These are phyloP conservation scores for Galbula dea DNA, from an alignment of 2,113 vertebrate species.

Conservation along the genomic window DNA sequence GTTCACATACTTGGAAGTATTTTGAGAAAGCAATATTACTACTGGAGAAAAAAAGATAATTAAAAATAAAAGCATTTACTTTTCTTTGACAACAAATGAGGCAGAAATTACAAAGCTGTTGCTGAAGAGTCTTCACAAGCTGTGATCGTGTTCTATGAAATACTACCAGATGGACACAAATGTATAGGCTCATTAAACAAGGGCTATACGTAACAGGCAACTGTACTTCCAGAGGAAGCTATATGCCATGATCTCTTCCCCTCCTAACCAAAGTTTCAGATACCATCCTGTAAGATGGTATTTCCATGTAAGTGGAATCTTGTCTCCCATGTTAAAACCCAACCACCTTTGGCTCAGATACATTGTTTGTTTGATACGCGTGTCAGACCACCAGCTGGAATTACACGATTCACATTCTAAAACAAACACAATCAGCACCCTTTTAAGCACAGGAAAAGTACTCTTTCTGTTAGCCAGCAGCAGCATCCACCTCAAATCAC, in stretches of 20 bases:
- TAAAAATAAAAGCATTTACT: not conserved
- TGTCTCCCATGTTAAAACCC: not conserved
- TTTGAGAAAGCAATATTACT: not conserved
- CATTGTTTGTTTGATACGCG: not conserved
- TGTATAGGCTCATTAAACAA: not conserved
- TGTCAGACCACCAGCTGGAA: not conserved
- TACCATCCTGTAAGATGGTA: not conserved
- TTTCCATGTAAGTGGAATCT: not conserved
- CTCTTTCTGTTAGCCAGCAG: not conserved
- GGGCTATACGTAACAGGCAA: not conserved
- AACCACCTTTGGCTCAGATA: not conserved
- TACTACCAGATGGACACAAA: not conserved
- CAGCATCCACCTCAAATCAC: not conserved
- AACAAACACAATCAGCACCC: not conserved
- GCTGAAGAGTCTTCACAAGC: not conserved
- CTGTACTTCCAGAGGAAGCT: not conserved
- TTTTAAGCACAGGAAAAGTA: not conserved
- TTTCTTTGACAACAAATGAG: not conserved
- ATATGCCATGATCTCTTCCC: not conserved
- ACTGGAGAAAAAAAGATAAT: not conserved
- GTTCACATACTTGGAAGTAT: not conserved
- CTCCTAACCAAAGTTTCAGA: not conserved
- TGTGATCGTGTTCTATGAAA: not conserved
- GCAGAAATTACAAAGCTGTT: not conserved
- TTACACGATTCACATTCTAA: not conserved